Evolutionary conservation across 2,888 invertebrate genomes (phyloP), one percentile per base, ranked within the genome.

Genomic region (Oxytorus armatus): DNA sequence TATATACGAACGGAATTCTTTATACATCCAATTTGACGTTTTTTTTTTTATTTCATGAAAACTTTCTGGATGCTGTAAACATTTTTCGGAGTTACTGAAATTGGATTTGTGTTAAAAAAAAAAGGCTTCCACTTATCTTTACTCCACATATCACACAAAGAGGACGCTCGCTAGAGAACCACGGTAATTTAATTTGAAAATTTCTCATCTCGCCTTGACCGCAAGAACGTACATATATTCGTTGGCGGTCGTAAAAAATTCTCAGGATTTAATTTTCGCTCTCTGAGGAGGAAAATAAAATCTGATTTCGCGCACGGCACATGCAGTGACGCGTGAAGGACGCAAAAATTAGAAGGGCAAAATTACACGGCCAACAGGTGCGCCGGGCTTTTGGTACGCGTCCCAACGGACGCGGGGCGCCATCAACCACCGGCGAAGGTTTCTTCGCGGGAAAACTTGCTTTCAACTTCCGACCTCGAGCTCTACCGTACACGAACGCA

Each of bases 311-410:
- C 42, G 36, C 10, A n/a, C 14, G 14, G 63, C 61, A 59, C 47
- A 44, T 23, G 47, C 65, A 75, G 79, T 69, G 70, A 76, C 57
- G 73, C 39, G 44, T 39, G 53, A 79, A 76, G 82, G 78, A 83
- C 77, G 74, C 65, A 68, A 70, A 36, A 81, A 83, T 82, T 81
- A 79, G 79, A 80, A 83, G 82, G 77, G 70, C 70, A 76, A 82
- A 83, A 83, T 82, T 83, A 82, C 78, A 53, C 18, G 66, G 82
- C 82, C 83, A 83, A 83, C 83, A 83, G 83, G 83, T 83, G 83
- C 79, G 79, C 59, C 44, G 42, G 70, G 70, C 79, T 79, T 79
- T 79, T 68, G 55, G 33, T 51, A 14, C n/a, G 23, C 14, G 3
- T 8, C 8, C 36, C 8, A n/a, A n/a, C n/a, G n/a, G n/a, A 8